Base-by-base conservation (phyloP, 2,888 invertebrate species). In the Dioctria rufipes region DNA sequence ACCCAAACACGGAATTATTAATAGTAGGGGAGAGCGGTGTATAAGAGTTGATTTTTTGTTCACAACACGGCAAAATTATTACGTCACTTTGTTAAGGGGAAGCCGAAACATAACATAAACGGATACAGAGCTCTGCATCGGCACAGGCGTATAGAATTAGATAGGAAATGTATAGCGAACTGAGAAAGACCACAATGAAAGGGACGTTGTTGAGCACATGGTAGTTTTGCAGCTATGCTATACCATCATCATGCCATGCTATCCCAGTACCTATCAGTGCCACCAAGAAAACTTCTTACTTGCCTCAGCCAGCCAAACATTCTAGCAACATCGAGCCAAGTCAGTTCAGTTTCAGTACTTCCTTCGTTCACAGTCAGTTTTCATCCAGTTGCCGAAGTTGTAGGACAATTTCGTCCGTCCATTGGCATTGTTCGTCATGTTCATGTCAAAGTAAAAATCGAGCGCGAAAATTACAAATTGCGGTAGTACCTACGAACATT, bases 11-110 rank as follows among this genome's bases (percentile, higher is more conserved):
- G 58, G n/a, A 51, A 25, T 11, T 11, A 51, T 51, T 51, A 51
- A 6, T 51, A 2, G 25, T 25, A 25, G 25, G 25, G 25, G 6
- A 51, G 51, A 2, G 6, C 8, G 5, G 58, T 58, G 58, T 58
- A 13, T 58, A 13, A 9, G n/a, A n/a, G 11, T 58, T 58, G 11
- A 58, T 58, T 58, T 11, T 58, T 58, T 11, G 25, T 58, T 58
- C 39, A 40, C 46, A 46, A 46, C 2, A 8, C 46, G 8, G 5
- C 46, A 8, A 46, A 46, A 46, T 0, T 46, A 51, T 75, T 75
- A 75, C 75, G 80, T 80, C 80, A 80, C 37, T 43, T 11, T 9
- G 4, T 13, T 6, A 43, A 80, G 75, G 80, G 75, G 80, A 63
- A 80, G 3, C 11, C 5, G 5, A 25, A 42, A 13, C 5, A 11